Conservation (phyloP, 2,888 invertebrate genomes). For the Lymantria dispar region DNA sequence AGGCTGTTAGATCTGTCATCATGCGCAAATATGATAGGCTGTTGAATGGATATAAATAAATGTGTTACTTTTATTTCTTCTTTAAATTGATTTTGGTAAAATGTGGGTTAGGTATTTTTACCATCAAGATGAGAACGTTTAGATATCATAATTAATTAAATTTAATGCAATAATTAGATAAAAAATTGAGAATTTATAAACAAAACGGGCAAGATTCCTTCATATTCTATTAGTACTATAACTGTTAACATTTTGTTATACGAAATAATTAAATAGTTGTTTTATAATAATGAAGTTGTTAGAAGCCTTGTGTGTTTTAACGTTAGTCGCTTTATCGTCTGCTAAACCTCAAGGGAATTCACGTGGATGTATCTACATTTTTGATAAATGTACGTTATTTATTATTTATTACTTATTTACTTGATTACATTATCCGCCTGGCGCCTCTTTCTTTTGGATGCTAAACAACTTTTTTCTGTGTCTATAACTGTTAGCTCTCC, state of each 20-base stretch:
- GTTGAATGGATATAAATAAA: too few relatives aligned
- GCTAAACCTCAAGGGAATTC: slow-evolving; percentile 23
- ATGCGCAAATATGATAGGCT: too few relatives aligned
- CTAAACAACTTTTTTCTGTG: too few relatives aligned
- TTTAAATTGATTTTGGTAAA: too few relatives aligned
- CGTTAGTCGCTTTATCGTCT: slow-evolving; percentile 27
- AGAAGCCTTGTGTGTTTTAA: slow-evolving; percentile 24
- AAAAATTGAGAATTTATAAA: background rate
- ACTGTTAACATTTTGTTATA: background rate
- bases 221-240: background rate
- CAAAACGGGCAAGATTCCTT: background rate
- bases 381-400: slow-evolving; percentile 50
- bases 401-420: background rate
- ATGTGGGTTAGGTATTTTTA: too few relatives aligned
- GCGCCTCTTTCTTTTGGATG: too few relatives aligned
- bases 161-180: too few relatives aligned
- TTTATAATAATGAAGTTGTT: slow-evolving; percentile 35
- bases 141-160: too few relatives aligned
- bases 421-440: background rate
- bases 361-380: slow-evolving; percentile 47
- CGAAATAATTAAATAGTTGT: slow-evolving; percentile 10
- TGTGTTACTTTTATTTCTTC: too few relatives aligned
- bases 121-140: too few relatives aligned
- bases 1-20: too few relatives aligned
- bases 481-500: too few relatives aligned